These are phyloP conservation scores for Aleiodes alternator DNA, from an alignment of 2,888 invertebrate species.

Conservation along the genomic window DNA sequence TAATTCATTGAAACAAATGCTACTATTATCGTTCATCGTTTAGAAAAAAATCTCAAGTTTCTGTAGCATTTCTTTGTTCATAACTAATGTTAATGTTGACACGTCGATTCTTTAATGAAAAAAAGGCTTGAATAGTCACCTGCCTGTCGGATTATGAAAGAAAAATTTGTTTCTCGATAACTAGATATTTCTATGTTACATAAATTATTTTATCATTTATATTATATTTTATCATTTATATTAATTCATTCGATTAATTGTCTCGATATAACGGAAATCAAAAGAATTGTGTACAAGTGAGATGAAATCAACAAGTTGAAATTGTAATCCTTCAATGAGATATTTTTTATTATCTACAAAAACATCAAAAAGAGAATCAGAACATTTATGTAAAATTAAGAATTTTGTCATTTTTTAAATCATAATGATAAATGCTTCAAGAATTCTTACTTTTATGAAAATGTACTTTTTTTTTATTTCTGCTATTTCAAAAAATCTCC, in stretches of 20 bases:
- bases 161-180: slow-evolving; percentile 9
- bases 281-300: slow-evolving; percentile 22
- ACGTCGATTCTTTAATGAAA: slow-evolving; percentile 12
- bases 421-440: too few relatives aligned
- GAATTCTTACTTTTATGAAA: too few relatives aligned
- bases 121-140: slow-evolving; percentile 44
- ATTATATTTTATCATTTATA: background rate
- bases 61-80: slow-evolving; percentile 54
- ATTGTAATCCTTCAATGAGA: too few relatives aligned
- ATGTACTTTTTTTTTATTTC: background rate
- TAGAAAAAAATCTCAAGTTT: background rate
- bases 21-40: slow-evolving; percentile 35
- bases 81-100: slow-evolving; percentile 57
- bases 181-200: slow-evolving; percentile 5
- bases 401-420: too few relatives aligned
- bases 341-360: too few relatives aligned
- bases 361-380: too few relatives aligned
- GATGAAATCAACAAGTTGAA: slow-evolving; percentile 6
- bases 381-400: too few relatives aligned
- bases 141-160: slow-evolving; percentile 2
- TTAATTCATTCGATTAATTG: slow-evolving; percentile 5
- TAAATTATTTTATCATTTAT: slow-evolving; percentile 1
- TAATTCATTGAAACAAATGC: slow-evolving; percentile 5
- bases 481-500: background rate
- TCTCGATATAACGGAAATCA: slow-evolving; percentile 25